Base-by-base conservation (phyloP, 2,888 invertebrate species). In the Heliconius sara region DNA sequence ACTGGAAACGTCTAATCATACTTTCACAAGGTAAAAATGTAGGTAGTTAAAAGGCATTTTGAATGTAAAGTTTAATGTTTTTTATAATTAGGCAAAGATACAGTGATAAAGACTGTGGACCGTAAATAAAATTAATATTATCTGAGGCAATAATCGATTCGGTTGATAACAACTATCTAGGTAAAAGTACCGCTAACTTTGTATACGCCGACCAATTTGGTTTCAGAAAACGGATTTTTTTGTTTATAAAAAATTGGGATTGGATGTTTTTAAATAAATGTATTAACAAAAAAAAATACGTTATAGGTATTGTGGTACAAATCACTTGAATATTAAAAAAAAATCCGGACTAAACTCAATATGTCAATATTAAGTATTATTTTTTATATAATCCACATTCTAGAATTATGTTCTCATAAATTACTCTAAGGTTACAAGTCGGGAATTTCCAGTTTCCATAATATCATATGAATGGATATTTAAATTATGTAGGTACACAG, bases 141-240 rank as follows among this genome's bases (percentile, higher is more conserved):
- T 70, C 70, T 70, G 7, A 47, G 47, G 25, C 19, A 70, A 70
- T 70, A 70, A 70, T 70, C 70, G 25, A 43, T 43, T 43, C 6
- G 39, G 13, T 68, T 70, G 70, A 70, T 70, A 47, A 43, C 43
- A 70, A 70, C 70, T 70, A 70, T 70, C 70, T 70, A 70, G 70
- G 70, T 70, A 70, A 70, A 70, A 70, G 70, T 70, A 43, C 70
- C 70, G 70, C 70, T 47, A 70, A 16, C 25, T 25, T 43, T 43
- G 70, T 68, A 43, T 25, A 68, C 13, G 43, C n/a, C 9, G 10
- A 16, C 1, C 13, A 25, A 70, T 25, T 43, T n/a, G 16, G 7
- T 16, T 47, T 43, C 43, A 70, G 7, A 68, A 68, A 43, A 25
- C 43, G 13, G 13, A n/a, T 13, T n/a, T 68, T 68, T 39, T 1